A percentile compares a stretch with the other conserved stretches of the same genome.
Evolutionary conservation across 1,140 invertebrate species (phyloP).

Genomic region (Cardiocondyla obscurior): DNA sequence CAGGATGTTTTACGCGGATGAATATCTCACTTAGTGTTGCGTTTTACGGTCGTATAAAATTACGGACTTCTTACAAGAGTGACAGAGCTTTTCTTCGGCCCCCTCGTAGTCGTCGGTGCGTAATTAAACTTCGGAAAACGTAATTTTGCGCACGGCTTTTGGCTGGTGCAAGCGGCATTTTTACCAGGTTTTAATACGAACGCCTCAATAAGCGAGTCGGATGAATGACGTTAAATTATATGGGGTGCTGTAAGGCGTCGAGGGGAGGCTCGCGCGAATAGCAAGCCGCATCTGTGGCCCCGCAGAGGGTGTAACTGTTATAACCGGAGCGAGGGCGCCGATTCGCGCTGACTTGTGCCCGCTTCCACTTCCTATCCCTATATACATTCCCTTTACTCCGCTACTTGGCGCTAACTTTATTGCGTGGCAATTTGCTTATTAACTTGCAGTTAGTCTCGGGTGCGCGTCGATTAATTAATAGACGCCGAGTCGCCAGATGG

Average conservation of each 20-base stretch:
- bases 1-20: neutral
- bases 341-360: constrained; percentile 45
- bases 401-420: constrained; percentile 79
- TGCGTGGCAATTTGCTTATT: constrained; percentile 83
- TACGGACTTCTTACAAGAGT: neutral
- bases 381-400: constrained; percentile 58
- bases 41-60: constrained; percentile 15
- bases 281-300: constrained; percentile 82
- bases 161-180: constrained; percentile 70
- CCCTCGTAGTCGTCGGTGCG: neutral
- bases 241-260: constrained; percentile 51
- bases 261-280: constrained; percentile 67
- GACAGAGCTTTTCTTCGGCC: neutral
- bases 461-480: constrained; percentile 83
- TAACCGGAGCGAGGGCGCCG: constrained; percentile 67
- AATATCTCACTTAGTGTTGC: neutral
- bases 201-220: constrained; percentile 75
- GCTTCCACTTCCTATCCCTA: constrained; percentile 52
- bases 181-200: constrained; percentile 81
- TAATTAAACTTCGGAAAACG: constrained; percentile 58
- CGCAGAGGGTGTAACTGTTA: constrained; percentile 77
- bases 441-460: constrained; percentile 82
- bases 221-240: constrained; percentile 83
- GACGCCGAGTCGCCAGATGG: constrained; percentile 81
- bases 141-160: constrained; percentile 55